Evolutionary conservation across 2,113 vertebrate species (phyloP), one percentile per base, ranked within the genome.

Genomic region (Harpagus bidentatus): DNA sequence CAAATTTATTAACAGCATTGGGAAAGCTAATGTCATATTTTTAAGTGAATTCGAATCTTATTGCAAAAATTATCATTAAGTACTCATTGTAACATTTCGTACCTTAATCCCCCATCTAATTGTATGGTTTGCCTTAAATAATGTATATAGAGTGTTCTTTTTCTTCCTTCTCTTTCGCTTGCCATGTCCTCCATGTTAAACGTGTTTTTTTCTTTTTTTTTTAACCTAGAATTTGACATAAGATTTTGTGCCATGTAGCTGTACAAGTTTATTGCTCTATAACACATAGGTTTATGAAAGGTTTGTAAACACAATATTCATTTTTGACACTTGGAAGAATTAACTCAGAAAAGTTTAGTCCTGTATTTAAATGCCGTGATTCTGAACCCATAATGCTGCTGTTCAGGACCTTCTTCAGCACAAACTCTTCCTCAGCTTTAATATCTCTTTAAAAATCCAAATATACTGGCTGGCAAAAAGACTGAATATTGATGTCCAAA

Each of bases 141-240:
- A 48, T 16, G 6, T 26, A 53, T 28, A 47, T 34, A 69, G 12
- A 9, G 15, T 23, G 32, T 55, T 87, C 56, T 47, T 45, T 50
- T 50, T 40, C 20, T 61, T 83, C 26, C 25, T 10, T 82, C 5
- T 36, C 16, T 63, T 48, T 82, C 34, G 2, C 16, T 76, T 92
- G 26, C 21, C 36, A 11, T 19, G 12, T 42, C 7, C 26, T 76
- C 47, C 19, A 42, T 23, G 13, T 58, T 67, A 72, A 90, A 71
- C 32, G n/a, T 71, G 6, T 0, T 16, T 15, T 15, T 3, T 13
- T 40, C 8, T 15, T 19, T 53, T 0, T 7, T 29, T 31, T n/a
- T 53, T 62, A 76, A 32, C 10, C 0, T 8, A 67, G 25, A 86
- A 55, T 38, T 80, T 80, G 28, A 83, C 26, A 11, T 34, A 69